A percentile compares a stretch with the other conserved stretches of the same genome.
These are phyloP conservation scores for Dicaeum eximium DNA, from an alignment of 2,113 vertebrate species.

Conservation along the genomic window DNA sequence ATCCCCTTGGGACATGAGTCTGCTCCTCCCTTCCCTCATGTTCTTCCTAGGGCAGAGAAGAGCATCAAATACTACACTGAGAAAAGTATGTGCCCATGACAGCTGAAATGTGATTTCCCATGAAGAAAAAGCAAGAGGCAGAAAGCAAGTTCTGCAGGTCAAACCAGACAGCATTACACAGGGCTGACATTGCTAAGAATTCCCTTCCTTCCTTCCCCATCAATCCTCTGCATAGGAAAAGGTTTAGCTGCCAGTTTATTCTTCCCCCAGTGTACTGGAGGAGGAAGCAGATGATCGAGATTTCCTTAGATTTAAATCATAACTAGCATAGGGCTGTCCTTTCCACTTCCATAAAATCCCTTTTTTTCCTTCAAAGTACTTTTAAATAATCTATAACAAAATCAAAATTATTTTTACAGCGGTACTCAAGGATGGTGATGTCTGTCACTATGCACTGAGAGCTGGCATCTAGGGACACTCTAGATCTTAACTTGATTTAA, in stretches of 20 bases:
- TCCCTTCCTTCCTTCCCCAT: background rate
- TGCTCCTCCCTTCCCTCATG: background rate
- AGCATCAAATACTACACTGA: background rate
- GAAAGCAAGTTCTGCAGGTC: background rate
- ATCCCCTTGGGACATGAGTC: background rate
- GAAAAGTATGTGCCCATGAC: background rate
- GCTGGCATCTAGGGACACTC: background rate
- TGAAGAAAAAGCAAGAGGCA: background rate
- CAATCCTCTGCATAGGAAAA: accelerated
- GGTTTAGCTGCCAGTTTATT: background rate
- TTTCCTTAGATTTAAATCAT: background rate
- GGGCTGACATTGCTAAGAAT: background rate
- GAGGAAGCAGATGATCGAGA: background rate
- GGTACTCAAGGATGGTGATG: background rate
- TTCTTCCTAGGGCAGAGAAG: background rate
- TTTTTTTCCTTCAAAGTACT: background rate
- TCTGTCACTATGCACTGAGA: background rate
- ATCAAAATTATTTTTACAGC: background rate
- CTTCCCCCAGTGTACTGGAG: background rate
- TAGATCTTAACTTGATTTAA: background rate
- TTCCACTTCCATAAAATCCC: background rate
- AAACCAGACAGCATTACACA: background rate
- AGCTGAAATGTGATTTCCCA: background rate
- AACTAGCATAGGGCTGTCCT: background rate
- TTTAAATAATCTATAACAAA: background rate